These are phyloP conservation scores for Neoscelio sp. DNA, from an alignment of 2,888 invertebrate species.

Conservation along the genomic window DNA sequence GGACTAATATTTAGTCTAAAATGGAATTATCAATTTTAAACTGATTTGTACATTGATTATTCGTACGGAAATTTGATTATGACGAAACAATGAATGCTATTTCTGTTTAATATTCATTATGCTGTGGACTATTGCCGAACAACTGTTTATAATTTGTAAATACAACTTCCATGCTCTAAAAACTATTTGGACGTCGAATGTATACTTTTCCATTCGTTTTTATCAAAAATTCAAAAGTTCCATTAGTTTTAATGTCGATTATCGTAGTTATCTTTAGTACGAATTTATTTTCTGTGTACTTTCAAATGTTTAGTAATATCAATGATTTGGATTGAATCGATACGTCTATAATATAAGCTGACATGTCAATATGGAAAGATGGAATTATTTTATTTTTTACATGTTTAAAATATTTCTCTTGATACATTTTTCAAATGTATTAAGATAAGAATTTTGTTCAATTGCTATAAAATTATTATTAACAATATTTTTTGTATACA, in stretches of 20 bases:
- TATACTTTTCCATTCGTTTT: conserved; percentile 5
- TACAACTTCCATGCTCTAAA: conserved; percentile 31
- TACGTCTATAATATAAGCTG: no score
- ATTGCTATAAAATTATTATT: neutral
- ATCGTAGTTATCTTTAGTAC: neutral
- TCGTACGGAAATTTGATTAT: conserved; percentile 2
- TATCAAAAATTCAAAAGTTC: conserved; percentile 3
- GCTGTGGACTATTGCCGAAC: conserved; percentile 25
- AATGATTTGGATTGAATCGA: no score
- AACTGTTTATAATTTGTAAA: conserved; percentile 57
- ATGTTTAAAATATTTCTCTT: no score
- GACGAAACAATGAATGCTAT: conserved; percentile 27
- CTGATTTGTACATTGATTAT: conserved; percentile 34
- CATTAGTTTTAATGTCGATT: conserved; percentile 21
- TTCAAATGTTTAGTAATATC: neutral
- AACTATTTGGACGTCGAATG: neutral
- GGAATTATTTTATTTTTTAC: no score
- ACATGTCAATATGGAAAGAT: no score
- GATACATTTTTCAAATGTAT: no score
- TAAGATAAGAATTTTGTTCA: no score
- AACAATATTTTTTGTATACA: conserved; percentile 16
- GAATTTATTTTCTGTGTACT: neutral
- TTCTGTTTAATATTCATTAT: conserved; percentile 42
- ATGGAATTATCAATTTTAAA: conserved; percentile 45
- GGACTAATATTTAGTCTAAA: conserved; percentile 72